Base-by-base conservation (phyloP, 2,888 invertebrate genomes). In the Antitype chi region DNA sequence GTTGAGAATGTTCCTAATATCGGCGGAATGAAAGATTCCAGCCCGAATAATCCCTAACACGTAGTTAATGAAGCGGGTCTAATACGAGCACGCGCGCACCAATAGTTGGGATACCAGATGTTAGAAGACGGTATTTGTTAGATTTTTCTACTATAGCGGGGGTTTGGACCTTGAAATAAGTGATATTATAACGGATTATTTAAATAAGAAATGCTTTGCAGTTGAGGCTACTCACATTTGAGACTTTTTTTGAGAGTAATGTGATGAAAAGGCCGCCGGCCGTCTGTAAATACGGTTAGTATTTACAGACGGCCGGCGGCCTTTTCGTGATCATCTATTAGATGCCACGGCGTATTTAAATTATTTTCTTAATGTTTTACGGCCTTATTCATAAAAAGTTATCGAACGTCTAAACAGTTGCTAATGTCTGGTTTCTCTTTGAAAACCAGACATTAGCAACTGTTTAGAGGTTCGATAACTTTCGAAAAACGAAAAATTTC, bases 11-110 rank as follows among this genome's bases (percentile, higher is more conserved):
- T 59, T 59, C 23, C 17, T 68, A 68, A 71, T 71, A 64, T 63
- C 55, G 62, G 62, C 59, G 52, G 49, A 59, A 78, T 71, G 28
- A 47, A 72, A 70, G 72, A 81, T 77, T 70, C 38, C 52, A 20
- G 0, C 60, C 25, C 52, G 15, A 72, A 81, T 72, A 72, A 81
- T 81, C 57, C 53, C 32, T 1, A 13, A 52, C 71, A 81, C 71
- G 81, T 76, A 81, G 49, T 81, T 81, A 76, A 72, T 72, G 69
- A 73, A 53, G 15, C 57, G 69, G 23, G 5, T 60, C 13, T 72
- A 70, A 60, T 28, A 67, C 62, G 15, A 67, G 67, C 76, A 81
- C 68, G 60, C 60, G 69, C 69, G 23, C n/a, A 23, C 17, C 71
- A 67, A 76, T 81, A 77, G 8, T 49, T 57, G 47, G 59, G 32